Base-by-base conservation (phyloP, 2,113 vertebrate species). In the Zosterops borbonicus region DNA sequence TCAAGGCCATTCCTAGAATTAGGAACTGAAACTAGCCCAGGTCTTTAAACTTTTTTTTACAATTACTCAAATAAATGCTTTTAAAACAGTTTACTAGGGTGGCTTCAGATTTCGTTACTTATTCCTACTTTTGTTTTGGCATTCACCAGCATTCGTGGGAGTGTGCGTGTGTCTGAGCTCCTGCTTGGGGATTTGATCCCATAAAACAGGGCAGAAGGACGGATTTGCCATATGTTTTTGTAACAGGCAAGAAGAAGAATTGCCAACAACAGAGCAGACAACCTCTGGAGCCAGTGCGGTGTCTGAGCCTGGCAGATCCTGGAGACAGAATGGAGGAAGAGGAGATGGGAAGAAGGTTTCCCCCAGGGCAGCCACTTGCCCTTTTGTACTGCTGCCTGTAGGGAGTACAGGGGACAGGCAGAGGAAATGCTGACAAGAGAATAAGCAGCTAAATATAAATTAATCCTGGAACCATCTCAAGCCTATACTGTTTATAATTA, bases 391-490 rank as follows among this genome's bases (percentile, higher is more conserved):
- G 52, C 65, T 89, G 56, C 65, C 69, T 58, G 3, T 5, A 33
- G 23, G 42, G 71, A 24, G 44, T 24, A 69, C 12, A 60, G 63
- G 29, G 42, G 39, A 84, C 44, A 29, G 31, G 37, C 53, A 82
- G 65, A 74, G 64, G 59, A 86, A 86, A 93, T 24, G 44, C 87
- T 75, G 83, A 82, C 70, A 83, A 71, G 24, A 87, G 75, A 86
- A 69, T 60, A 59, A 92, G 53, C 80, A 87, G 44, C 47, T 49
- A 70, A 41, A 64, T 68, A 70, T 14, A 77, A 88, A 77, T 74
- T 29, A 77, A 62, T 86, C 71, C 71, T 91, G 86, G 89, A 95
- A 85, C 53, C 58, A 41, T 88, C 95, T 74, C 81, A 88, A 81
- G 84, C 58, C 49, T 44, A 8, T 12, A 49, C 52, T 60, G 52